Base-by-base conservation (phyloP, 2,888 invertebrate genomes). In the Scaptomyza flava region DNA sequence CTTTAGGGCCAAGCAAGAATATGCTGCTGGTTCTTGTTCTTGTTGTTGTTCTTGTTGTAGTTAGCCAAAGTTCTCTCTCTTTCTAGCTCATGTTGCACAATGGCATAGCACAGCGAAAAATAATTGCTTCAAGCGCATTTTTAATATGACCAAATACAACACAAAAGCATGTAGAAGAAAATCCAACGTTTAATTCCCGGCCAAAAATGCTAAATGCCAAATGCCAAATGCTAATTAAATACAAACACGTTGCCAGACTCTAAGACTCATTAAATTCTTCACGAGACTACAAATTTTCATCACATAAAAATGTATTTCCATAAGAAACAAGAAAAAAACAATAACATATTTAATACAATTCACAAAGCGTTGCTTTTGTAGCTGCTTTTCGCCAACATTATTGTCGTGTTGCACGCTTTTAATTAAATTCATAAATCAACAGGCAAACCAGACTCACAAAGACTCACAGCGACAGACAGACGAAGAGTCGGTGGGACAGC, bases 361-460 rank as follows among this genome's bases (percentile, higher is more conserved):
- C 42, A 14, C 68, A 72, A 69, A 69, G 66, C 58, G 46, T 45
- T 62, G 63, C 54, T 72, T 69, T 23, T 23, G 23, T 23, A 23
- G 23, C 23, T 23, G 23, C 23, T 23, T 23, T 70, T 70, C 63
- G 65, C 47, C 8, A 71, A 51, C 62, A 61, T 66, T 78, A 68
- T 78, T 82, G 81, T 75, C 81, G 75, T 76, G 72, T 72, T 80
- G 78, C 68, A 61, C 64, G 78, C 81, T 88, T 84, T 84, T 84
- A 84, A 84, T 84, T 88, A 88, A 84, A 84, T 84, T 84, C 89
- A 84, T 84, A 84, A 84, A 84, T 84, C 84, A 84, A 75, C 84
- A 62, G 63, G 41, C 45, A 33, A 33, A 6, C 47, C 17, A 31
- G 17, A 59, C 17, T 12, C 8, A 48, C 20, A 61, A 17, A 6